Conservation (phyloP, 2,797 vertebrate genomes). For the Furcifer pardalis region DNA sequence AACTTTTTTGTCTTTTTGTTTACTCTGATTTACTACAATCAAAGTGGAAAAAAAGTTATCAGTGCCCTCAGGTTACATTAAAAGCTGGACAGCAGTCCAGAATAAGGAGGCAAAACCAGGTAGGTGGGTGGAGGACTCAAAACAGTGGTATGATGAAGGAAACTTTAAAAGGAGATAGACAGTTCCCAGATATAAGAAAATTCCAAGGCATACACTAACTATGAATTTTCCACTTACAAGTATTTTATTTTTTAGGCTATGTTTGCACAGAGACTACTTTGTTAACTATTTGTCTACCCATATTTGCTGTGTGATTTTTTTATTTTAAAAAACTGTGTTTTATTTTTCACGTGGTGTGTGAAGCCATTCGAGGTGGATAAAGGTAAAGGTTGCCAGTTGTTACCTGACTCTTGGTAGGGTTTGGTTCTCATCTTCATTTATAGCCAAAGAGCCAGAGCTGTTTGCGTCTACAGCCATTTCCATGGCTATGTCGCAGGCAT, state of each 20-base stretch:
- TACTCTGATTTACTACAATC: too few relatives aligned
- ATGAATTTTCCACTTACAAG: neutral
- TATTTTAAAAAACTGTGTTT: neutral
- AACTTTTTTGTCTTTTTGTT: too few relatives aligned
- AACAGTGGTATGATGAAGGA: neutral
- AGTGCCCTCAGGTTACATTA: neutral
- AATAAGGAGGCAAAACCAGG: neutral
- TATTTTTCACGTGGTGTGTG: neutral
- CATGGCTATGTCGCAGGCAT: too few relatives aligned
- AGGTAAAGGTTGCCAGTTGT: too few relatives aligned
- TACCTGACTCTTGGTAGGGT: too few relatives aligned
- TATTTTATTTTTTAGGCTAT: neutral
- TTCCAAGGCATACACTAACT: neutral
- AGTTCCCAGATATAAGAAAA: neutral
- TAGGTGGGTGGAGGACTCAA: neutral
- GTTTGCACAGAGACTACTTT: neutral
- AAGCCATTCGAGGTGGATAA: neutral
- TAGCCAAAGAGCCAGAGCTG: too few relatives aligned
- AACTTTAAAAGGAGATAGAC: neutral
- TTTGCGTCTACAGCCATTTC: too few relatives aligned
- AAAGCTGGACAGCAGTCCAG: neutral
- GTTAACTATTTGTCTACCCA: neutral
- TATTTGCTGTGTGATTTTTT: neutral
- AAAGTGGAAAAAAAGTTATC: neutral
- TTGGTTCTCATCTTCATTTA: too few relatives aligned